Evolutionary conservation across 2,797 vertebrate species (phyloP), one percentile per base, ranked within the genome.

Genomic region (Prionace glauca): DNA sequence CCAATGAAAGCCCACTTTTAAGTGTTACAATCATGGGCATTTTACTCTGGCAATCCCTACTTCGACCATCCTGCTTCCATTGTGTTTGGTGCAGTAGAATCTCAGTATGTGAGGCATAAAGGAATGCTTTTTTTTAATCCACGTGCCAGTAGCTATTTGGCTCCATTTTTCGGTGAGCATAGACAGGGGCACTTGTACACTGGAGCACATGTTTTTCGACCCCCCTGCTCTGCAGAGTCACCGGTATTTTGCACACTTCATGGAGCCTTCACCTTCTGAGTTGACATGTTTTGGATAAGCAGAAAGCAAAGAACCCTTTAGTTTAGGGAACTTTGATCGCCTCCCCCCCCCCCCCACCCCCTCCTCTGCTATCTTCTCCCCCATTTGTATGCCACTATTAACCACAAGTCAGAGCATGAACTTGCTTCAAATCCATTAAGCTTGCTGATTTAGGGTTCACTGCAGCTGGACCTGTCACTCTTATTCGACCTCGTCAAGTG

Each of bases 121-220:
- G 26, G 32, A n/a, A 74, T 67, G 36, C 2, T 69, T 92, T 92
- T 65, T 79, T 84, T 84, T 9, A 45, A 74, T 77, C 69, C 26
- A 56, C 69, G 77, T 95, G 93, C 71, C 93, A 95, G 93, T 60
- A 77, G 16, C 29, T 32, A 94, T 77, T 26, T 92, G 90, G 90
- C 62, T 95, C 71, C 93, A 95, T 95, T 77, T 95, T 94, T 77
- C 71, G n/a, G 93, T 95, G 93, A 77, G 71, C 71, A 45, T 77
- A 77, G 93, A 77, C 24, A 14, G 93, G 93, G 93, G 93, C 45
- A 95, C 60, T 95, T 95, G 69, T 95, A 95, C 93, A 95, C 93
- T 95, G 93, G 93, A 95, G 93, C 93, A 95, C 71, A 74, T 32
- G 93, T 77, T 95, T 91, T 95, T 77, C 71, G 60, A 71, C 93